These are phyloP conservation scores for Aplochiton taeniatus DNA, from an alignment of 2,797 vertebrate species.

Conservation along the genomic window DNA sequence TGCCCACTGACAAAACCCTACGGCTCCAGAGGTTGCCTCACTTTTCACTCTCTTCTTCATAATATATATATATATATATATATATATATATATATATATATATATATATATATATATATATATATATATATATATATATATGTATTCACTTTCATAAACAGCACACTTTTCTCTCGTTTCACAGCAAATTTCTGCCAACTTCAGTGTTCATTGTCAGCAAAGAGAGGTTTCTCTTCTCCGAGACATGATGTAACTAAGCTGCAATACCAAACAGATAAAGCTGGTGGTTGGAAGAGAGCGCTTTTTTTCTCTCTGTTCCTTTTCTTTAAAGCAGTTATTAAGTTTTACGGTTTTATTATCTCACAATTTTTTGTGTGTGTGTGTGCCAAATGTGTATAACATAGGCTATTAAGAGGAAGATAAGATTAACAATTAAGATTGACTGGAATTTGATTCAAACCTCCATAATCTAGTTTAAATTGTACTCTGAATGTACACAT, in stretches of 20 bases:
- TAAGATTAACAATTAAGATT: too few species aligned
- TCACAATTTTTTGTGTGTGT: constrained; percentile 55
- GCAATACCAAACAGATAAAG: constrained; percentile 82
- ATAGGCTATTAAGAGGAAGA: background rate
- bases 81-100: too few species aligned
- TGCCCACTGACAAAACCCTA: constrained; percentile 74
- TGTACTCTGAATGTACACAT: too few species aligned
- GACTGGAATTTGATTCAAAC: too few species aligned
- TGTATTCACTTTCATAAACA: constrained; percentile 64
- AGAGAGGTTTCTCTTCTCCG: constrained; percentile 78
- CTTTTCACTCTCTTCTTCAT: constrained; percentile 35
- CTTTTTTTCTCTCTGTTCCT: constrained; percentile 75
- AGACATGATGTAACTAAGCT: constrained; percentile 82
- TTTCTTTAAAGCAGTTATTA: constrained; percentile 77
- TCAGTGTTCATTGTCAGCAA: constrained; percentile 83
- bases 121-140: too few species aligned
- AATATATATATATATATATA: too few species aligned
- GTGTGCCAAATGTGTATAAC: constrained; percentile 51
- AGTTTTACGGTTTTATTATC: constrained; percentile 70
- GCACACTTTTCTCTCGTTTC: constrained; percentile 80
- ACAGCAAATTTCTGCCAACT: constrained; percentile 81
- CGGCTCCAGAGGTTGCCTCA: constrained; percentile 77
- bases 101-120: too few species aligned
- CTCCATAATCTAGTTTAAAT: too few species aligned
- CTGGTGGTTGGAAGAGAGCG: constrained; percentile 76